Percentiles rank a stretch among this genome's conserved stretches.
Evolutionary conservation across 2,888 invertebrate genomes (phyloP).

Genomic region (Hemithea aestivaria): DNA sequence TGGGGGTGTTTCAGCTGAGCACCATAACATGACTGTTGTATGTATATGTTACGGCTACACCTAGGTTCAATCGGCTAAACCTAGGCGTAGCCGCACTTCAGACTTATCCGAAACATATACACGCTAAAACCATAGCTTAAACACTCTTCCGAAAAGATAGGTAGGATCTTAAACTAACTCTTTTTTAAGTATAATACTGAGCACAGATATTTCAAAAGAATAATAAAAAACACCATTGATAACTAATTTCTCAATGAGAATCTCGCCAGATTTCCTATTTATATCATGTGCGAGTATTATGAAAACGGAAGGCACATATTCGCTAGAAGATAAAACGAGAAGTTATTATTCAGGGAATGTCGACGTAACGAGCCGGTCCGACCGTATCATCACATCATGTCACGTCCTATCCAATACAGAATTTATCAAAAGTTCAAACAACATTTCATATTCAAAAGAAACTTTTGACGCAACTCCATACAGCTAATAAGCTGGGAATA

Average conservation of each 20-base stretch:
- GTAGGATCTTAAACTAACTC: no score
- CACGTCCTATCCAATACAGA: conserved; percentile 36
- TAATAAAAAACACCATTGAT: no score
- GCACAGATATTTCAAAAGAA: no score
- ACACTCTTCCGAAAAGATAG: no score
- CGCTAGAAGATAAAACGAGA: conserved; percentile 63
- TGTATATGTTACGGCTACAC: no score
- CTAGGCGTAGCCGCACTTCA: no score
- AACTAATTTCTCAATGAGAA: conserved; percentile 37
- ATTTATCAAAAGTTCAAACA: conserved; percentile 49
- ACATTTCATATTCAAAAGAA: conserved; percentile 19
- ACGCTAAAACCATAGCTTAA: no score
- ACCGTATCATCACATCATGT: conserved; percentile 40
- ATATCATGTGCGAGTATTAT: conserved; percentile 63
- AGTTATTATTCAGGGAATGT: conserved; percentile 43
- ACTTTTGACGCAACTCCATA: conserved; percentile 15
- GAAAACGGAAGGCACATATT: conserved; percentile 59
- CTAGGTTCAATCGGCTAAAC: no score
- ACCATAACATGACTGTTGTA: no score
- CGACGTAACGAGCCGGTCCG: conserved; percentile 33
- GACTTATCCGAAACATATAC: no score
- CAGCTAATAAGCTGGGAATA: conserved; percentile 20
- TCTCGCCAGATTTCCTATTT: conserved; percentile 48
- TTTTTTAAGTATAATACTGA: no score
- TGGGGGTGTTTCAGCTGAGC: no score